These are phyloP conservation scores for Tragelaphus strepsiceros DNA, from an alignment of 2,113 vertebrate species.

Conservation along the genomic window DNA sequence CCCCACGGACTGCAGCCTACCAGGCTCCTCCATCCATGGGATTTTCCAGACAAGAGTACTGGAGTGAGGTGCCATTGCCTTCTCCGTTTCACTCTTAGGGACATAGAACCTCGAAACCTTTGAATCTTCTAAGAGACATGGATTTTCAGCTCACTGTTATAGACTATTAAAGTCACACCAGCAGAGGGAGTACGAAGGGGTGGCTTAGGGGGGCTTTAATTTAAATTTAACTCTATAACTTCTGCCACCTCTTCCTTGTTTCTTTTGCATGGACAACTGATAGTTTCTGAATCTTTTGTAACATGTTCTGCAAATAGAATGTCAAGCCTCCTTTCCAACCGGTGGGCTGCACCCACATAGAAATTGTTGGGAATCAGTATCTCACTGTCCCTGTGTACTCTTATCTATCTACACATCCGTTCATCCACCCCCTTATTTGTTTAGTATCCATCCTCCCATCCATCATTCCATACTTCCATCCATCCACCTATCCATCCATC, in stretches of 20 bases:
- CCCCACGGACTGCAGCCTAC: too few relatives aligned
- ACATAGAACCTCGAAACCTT: neutral
- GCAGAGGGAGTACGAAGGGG: neutral
- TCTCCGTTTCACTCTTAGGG: neutral
- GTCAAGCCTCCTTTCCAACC: neutral
- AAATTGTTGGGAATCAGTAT: neutral
- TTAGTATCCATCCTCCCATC: too few relatives aligned
- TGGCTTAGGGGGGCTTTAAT: neutral
- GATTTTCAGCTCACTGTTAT: neutral
- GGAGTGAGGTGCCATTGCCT: too few relatives aligned
- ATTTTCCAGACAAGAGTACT: too few relatives aligned
- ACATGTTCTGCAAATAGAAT: neutral
- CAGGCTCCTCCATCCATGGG: too few relatives aligned
- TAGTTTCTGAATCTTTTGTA: neutral
- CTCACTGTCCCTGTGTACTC: neutral
- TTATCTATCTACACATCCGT: too few relatives aligned
- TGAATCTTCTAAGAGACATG: neutral
- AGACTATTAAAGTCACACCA: neutral
- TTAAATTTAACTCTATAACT: neutral
- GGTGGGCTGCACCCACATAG: neutral
- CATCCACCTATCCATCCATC: neutral
- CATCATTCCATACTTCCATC: neutral
- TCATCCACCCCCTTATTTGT: neutral
- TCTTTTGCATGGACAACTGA: neutral
- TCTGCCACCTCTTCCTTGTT: too few relatives aligned